These are phyloP conservation scores for Antennarius striatus DNA, from an alignment of 2,113 vertebrate genomes.

Conservation along the genomic window DNA sequence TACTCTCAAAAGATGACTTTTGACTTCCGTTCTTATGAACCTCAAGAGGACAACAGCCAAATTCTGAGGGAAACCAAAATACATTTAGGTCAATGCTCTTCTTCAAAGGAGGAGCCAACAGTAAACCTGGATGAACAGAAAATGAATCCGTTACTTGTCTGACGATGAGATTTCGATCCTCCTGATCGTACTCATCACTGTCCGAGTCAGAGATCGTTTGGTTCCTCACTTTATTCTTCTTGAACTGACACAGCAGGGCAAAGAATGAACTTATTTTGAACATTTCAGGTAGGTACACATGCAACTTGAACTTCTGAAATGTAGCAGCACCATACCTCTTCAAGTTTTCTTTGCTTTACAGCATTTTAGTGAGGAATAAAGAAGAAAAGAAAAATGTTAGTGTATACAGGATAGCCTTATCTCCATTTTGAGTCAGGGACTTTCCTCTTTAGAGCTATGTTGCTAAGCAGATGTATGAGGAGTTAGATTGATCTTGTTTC, in stretches of 20 bases:
- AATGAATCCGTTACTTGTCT: conserved; percentile 66
- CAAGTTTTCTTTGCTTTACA: conserved; percentile 69
- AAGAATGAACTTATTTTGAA: background rate
- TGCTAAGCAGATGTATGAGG: too few species aligned
- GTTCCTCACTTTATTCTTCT: conserved; percentile 74
- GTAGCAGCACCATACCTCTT: conserved; percentile 65
- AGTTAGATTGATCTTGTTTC: too few species aligned
- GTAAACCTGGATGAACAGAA: background rate
- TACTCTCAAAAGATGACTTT: conserved; percentile 50
- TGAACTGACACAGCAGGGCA: conserved; percentile 69
- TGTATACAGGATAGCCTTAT: background rate
- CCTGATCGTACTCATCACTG: conserved; percentile 62
- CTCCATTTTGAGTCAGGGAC: background rate
- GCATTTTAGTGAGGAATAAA: background rate
- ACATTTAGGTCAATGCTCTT: background rate
- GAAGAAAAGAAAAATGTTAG: conserved; percentile 17
- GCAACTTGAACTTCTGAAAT: background rate
- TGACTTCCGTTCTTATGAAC: conserved; percentile 60
- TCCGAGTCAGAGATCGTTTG: conserved; percentile 69
- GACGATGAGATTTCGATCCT: conserved; percentile 69
- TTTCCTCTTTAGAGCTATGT: background rate
- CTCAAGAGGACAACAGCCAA: conserved; percentile 67
- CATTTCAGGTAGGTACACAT: background rate
- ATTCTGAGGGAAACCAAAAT: conserved; percentile 54
- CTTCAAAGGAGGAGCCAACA: too few species aligned